These are phyloP conservation scores for Rhynchonycteris naso DNA, from an alignment of 2,797 vertebrate species.

Conservation along the genomic window DNA sequence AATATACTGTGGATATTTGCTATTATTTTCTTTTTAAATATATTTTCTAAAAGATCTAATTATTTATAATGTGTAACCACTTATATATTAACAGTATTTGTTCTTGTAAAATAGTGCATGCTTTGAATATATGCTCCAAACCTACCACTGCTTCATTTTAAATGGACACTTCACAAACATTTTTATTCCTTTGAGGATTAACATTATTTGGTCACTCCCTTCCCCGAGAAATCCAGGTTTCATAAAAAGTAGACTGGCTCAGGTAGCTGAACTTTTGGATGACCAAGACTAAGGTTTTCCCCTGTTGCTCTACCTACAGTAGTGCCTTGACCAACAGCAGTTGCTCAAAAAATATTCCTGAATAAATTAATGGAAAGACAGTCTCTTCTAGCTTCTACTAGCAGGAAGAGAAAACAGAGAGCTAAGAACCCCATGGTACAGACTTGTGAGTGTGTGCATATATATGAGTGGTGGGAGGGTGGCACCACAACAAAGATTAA, in stretches of 20 bases:
- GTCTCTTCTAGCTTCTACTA: neutral
- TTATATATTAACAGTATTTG: neutral
- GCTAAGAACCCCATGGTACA: neutral
- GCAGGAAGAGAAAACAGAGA: neutral
- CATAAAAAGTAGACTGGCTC: neutral
- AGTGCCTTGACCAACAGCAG: neutral
- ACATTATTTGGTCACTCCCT: neutral
- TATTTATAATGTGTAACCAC: neutral
- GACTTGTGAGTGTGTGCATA: neutral
- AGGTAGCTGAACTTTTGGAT: neutral
- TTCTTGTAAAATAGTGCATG: neutral
- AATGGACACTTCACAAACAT: neutral
- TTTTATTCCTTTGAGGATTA: neutral
- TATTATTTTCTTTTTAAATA: conserved; percentile 38
- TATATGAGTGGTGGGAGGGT: neutral
- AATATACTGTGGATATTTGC: neutral
- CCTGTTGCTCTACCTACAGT: neutral
- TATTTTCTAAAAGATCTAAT: neutral
- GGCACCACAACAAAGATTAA: neutral
- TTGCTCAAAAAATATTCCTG: neutral
- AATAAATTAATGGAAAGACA: neutral
- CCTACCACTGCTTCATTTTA: neutral
- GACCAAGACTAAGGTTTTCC: neutral
- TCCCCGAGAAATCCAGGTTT: neutral
- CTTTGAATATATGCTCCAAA: neutral